phyloP scores from a whole-genome alignment of 2,113 vertebrate species.

The Lophochroa leadbeateri region DNA sequence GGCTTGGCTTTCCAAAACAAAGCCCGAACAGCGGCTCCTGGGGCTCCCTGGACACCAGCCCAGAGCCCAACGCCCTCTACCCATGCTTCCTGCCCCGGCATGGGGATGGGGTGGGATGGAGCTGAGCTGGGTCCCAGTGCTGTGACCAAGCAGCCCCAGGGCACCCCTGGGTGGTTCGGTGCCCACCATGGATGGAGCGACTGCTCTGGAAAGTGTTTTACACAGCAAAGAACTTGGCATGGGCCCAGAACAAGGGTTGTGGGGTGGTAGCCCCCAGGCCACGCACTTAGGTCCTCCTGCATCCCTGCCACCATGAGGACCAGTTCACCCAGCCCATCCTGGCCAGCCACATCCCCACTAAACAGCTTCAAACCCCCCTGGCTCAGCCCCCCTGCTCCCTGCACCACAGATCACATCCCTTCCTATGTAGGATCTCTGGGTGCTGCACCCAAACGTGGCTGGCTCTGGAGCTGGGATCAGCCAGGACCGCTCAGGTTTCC shows the following conservation, averaged over 20 bases:
- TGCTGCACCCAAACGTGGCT: not conserved
- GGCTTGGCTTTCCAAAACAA: slow-evolving; percentile 61
- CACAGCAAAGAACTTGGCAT: fast-evolving
- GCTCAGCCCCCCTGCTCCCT: not conserved
- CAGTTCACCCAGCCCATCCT: not conserved
- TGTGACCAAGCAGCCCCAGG: fast-evolving
- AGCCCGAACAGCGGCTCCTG: slow-evolving; percentile 3
- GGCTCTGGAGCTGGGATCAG: not conserved
- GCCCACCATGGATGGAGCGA: fast-evolving
- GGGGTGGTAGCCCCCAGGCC: not conserved
- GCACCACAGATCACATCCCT: not conserved
- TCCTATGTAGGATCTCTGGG: not conserved
- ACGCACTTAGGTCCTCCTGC: fast-evolving
- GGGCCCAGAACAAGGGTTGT: not conserved
- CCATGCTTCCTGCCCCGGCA: not conserved
- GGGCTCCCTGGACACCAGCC: slow-evolving; percentile 23
- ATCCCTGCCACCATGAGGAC: fast-evolving
- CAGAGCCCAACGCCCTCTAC: not conserved
- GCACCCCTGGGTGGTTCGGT: not conserved
- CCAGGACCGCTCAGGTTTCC: not conserved
- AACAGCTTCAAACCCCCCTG: not conserved
- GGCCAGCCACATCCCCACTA: not conserved
- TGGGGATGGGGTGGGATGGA: not conserved
- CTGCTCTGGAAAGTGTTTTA: not conserved
- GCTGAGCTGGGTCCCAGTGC: not conserved